Percentiles rank a stretch among this genome's conserved stretches.
Evolutionary conservation across 2,797 vertebrate genomes (phyloP).

Genomic region (Takifugu ocellatus): DNA sequence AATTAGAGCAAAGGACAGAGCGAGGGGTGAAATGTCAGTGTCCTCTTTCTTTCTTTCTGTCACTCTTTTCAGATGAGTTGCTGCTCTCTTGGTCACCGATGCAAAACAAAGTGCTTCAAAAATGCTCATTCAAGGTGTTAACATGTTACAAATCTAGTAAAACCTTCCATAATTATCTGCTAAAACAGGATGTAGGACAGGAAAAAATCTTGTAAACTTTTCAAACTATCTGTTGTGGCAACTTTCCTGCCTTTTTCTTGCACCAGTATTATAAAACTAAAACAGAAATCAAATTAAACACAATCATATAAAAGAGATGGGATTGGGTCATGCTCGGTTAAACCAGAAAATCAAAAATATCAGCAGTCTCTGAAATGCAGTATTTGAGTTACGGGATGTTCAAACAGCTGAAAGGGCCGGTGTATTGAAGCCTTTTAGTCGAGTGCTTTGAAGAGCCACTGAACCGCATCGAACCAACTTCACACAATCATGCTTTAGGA

Average conservation of each 20-base stretch:
- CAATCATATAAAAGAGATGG: not conserved
- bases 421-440: not conserved
- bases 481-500: slow-evolving; percentile 7
- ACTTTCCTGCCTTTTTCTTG: not conserved
- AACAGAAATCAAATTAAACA: too few relatives aligned
- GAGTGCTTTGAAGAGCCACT: not conserved
- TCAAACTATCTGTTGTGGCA: not conserved
- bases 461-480: slow-evolving; percentile 9
- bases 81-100: slow-evolving; percentile 60
- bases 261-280: not conserved
- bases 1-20: slow-evolving; percentile 80
- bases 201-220: too few relatives aligned
- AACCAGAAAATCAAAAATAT: not conserved
- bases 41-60: slow-evolving; percentile 45
- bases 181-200: not conserved
- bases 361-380: not conserved
- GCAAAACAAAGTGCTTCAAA: slow-evolving; percentile 25
- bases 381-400: not conserved
- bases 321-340: not conserved
- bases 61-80: slow-evolving; percentile 20
- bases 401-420: slow-evolving; percentile 7
- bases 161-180: slow-evolving; percentile 10
- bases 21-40: slow-evolving; percentile 78
- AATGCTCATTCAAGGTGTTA: slow-evolving; percentile 12
- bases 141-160: slow-evolving; percentile 30